Conservation (phyloP, 2,888 invertebrate species). For the Eustalomyia histrio region DNA sequence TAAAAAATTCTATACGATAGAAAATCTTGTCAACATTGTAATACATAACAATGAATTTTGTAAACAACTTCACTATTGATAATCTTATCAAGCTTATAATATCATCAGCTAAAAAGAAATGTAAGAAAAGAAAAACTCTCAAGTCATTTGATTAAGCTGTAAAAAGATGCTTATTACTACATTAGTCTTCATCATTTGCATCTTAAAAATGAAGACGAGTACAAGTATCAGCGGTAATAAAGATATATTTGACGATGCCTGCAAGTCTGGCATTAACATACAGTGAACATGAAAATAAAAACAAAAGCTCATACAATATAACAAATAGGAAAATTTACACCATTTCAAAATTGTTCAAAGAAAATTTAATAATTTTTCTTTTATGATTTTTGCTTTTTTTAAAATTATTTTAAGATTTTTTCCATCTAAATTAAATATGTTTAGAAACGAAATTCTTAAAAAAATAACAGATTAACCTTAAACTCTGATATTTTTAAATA, state of each 20-base stretch:
- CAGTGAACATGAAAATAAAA: constrained; percentile 26
- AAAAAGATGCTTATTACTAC: constrained; percentile 52
- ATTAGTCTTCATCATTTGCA: constrained; percentile 46
- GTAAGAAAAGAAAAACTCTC: constrained; percentile 4
- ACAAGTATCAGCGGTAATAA: not conserved
- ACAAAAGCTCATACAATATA: constrained; percentile 19
- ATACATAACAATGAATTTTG: not conserved
- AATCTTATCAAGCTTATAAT: constrained; percentile 30
- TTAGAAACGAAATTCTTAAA: too few relatives aligned
- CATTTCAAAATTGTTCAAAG: not conserved
- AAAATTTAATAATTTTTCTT: not conserved
- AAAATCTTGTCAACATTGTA: too few relatives aligned
- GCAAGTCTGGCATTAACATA: constrained; percentile 52
- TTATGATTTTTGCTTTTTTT: too few relatives aligned
- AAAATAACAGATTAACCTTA: too few relatives aligned
- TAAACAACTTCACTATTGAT: constrained; percentile 20
- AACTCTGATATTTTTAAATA: too few relatives aligned
- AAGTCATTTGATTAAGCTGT: constrained; percentile 60
- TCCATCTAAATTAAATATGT: too few relatives aligned
- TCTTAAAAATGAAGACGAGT: not conserved
- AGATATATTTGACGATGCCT: constrained; percentile 52
- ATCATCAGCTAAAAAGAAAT: not conserved
- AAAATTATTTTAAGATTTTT: too few relatives aligned
- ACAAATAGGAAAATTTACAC: not conserved
- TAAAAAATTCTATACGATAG: too few relatives aligned